A percentile compares a stretch with the other conserved stretches of the same genome.
Conservation (phyloP, 2,888 invertebrate genomes). For the Hirtodrosophila alboralis region DNA sequence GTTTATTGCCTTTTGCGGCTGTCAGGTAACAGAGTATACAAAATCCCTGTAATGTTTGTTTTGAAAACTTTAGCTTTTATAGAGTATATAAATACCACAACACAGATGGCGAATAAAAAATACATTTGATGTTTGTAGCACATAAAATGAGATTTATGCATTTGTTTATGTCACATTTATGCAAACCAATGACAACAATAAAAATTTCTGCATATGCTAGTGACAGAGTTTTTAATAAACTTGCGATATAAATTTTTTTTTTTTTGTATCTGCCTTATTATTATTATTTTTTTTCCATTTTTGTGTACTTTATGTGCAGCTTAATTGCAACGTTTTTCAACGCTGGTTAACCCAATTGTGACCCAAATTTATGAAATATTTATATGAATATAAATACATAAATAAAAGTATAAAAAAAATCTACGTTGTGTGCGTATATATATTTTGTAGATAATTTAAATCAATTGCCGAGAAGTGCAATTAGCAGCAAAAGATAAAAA, state of each 20-base stretch:
- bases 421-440: constrained; percentile 19
- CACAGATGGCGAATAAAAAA: constrained; percentile 29
- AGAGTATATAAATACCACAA: constrained; percentile 29
- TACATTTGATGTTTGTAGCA: constrained; percentile 34
- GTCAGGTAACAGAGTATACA: background rate
- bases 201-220: constrained; percentile 61
- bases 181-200: constrained; percentile 62
- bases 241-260: too few species aligned
- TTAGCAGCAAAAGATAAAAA: constrained; percentile 76
- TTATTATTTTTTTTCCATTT: constrained; percentile 3
- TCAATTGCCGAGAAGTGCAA: constrained; percentile 78
- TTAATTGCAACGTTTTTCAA: constrained; percentile 75
- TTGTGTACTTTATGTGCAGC: constrained; percentile 53
- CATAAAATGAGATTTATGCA: constrained; percentile 68
- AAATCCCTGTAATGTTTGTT: constrained; percentile 2
- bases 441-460: constrained; percentile 74
- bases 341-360: constrained; percentile 72
- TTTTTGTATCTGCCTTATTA: constrained; percentile 12
- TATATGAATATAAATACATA: constrained; percentile 57
- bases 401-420: constrained; percentile 30
- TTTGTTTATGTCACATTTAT: constrained; percentile 68
- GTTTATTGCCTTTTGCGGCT: background rate
- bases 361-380: constrained; percentile 76
- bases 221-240: constrained; percentile 78
- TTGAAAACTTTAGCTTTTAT: background rate